Evolutionary conservation across 2,888 invertebrate genomes (phyloP).

Genomic region (Phyllotreta cruciferae): DNA sequence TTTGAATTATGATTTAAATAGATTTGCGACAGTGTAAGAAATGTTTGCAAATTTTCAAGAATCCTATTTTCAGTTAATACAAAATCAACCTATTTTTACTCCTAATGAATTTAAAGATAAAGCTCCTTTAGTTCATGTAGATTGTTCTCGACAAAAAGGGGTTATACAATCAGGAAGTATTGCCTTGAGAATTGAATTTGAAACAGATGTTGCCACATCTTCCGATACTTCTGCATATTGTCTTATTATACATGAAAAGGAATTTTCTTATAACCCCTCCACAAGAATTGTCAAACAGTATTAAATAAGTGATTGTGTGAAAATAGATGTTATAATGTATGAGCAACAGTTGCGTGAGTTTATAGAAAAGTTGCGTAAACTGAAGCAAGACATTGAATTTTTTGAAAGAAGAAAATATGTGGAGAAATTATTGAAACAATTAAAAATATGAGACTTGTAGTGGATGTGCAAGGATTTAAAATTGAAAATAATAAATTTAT

Average conservation of each 20-base stretch:
- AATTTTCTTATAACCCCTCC: conserved; percentile 1
- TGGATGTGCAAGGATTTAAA: conserved; percentile 20
- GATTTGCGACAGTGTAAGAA: conserved; percentile 30
- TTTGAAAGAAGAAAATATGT: neutral
- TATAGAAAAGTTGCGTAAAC: too few species aligned
- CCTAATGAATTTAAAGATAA: conserved; percentile 2
- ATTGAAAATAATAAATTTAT: conserved; percentile 28
- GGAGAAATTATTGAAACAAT: neutral
- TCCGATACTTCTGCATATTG: conserved; percentile 8
- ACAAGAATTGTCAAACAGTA: conserved; percentile 9
- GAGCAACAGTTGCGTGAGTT: too few species aligned
- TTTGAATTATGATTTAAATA: conserved; percentile 17
- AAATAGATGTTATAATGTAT: too few species aligned
- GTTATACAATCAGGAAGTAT: conserved; percentile 1
- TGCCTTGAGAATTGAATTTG: conserved; percentile 8
- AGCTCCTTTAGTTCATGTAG: neutral
- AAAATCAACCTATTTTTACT: conserved; percentile 7
- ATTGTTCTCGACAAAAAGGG: conserved; percentile 3
- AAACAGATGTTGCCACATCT: neutral
- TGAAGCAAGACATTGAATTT: too few species aligned
- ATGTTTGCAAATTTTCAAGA: conserved; percentile 33
- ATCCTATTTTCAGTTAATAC: conserved; percentile 15
- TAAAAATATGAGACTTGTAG: conserved; percentile 6
- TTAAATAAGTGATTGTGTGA: neutral
- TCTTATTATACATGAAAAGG: conserved; percentile 11